Percentiles rank a stretch among this genome's conserved stretches.
Evolutionary conservation across 2,797 vertebrate species (phyloP).

Genomic region (Eidolon dupreanum): DNA sequence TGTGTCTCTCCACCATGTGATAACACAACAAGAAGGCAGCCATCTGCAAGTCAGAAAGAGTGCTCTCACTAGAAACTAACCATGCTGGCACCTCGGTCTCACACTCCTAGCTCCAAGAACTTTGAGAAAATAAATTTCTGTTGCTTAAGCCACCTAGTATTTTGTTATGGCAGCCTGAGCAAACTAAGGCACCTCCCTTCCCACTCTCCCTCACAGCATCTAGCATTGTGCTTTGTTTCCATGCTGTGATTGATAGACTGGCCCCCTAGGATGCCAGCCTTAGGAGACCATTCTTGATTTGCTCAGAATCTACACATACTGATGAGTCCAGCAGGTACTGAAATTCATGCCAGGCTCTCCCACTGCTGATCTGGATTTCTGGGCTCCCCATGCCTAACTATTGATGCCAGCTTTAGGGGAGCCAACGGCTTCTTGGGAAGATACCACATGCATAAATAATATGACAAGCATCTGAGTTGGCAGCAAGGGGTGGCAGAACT

Average conservation of each 20-base stretch:
- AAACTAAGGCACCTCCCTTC: background rate
- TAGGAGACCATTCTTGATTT: constrained; percentile 37
- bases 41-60: background rate
- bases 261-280: background rate
- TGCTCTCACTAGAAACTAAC: background rate
- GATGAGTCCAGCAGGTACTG: background rate
- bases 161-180: background rate
- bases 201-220: background rate
- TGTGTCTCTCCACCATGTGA: background rate
- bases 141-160: background rate
- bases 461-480: constrained; percentile 73
- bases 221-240: background rate
- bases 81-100: background rate
- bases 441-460: constrained; percentile 77
- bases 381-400: constrained; percentile 42
- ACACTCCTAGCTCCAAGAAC: background rate
- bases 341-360: constrained; percentile 34
- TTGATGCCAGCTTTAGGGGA: constrained; percentile 46
- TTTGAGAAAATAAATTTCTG: background rate
- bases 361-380: constrained; percentile 63
- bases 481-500: constrained; percentile 70
- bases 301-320: background rate
- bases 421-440: constrained; percentile 48
- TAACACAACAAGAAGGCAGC: background rate
- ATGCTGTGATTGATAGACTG: background rate